phyloP scores from a whole-genome alignment of 2,113 vertebrate genomes.

The Cebidichthys violaceus region DNA sequence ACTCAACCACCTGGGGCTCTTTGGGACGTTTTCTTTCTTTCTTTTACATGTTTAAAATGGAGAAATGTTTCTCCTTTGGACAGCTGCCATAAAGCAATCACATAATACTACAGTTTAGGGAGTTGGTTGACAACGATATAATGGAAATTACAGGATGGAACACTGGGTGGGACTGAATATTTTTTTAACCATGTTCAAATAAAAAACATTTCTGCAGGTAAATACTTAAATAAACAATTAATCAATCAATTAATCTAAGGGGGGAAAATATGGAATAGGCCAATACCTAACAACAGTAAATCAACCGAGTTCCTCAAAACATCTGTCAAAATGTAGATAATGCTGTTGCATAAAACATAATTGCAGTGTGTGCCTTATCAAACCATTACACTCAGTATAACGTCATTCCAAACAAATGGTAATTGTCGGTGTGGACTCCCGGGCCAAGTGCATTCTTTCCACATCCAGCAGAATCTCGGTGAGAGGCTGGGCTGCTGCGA shows the following conservation, averaged over 20 bases:
- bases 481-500: neutral
- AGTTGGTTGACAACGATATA: neutral
- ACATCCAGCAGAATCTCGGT: slow-evolving; percentile 31
- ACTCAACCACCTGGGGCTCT: slow-evolving; percentile 27
- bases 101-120: slow-evolving; percentile 2
- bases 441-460: slow-evolving; percentile 73
- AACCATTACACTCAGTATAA: slow-evolving; percentile 45
- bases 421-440: slow-evolving; percentile 37
- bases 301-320: slow-evolving; percentile 43
- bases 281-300: slow-evolving; percentile 43
- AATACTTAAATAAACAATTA: slow-evolving; percentile 1
- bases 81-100: neutral
- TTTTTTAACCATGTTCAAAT: neutral
- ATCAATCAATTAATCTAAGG: neutral
- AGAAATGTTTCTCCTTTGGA: neutral
- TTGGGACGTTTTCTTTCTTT: neutral
- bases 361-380: slow-evolving; percentile 28
- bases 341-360: slow-evolving; percentile 40
- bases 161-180: neutral
- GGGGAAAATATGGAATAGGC: neutral
- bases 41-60: neutral
- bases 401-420: slow-evolving; percentile 52
- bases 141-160: slow-evolving; percentile 26
- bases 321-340: slow-evolving; percentile 50
- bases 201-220: neutral